These are phyloP conservation scores for Acrobasis consociella DNA, from an alignment of 2,888 invertebrate genomes.

Conservation along the genomic window DNA sequence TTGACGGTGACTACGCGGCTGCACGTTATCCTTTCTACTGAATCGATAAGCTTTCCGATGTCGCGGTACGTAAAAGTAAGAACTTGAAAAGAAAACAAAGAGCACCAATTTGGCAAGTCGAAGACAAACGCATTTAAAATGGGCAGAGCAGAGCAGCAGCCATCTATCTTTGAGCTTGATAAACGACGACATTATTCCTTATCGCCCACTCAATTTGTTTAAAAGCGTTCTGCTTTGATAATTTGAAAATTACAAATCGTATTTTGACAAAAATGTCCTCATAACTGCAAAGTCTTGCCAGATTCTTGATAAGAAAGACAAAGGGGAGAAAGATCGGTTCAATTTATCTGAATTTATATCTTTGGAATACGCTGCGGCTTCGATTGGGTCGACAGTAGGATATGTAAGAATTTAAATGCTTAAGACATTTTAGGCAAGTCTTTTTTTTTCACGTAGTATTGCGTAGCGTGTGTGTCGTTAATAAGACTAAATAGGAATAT, in stretches of 20 bases:
- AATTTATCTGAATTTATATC: constrained; percentile 64
- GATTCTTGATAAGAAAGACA: constrained; percentile 59
- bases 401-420: not conserved
- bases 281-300: constrained; percentile 67
- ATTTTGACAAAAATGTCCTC: constrained; percentile 76
- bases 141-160: constrained; percentile 79
- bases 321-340: constrained; percentile 48
- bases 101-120: constrained; percentile 79
- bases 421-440: too few relatives aligned
- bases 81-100: constrained; percentile 72
- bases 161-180: constrained; percentile 81
- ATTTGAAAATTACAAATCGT: constrained; percentile 82
- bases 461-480: not conserved
- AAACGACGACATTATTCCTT: constrained; percentile 83
- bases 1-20: constrained; percentile 39
- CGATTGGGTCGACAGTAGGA: not conserved
- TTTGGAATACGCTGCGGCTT: constrained; percentile 37
- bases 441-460: not conserved
- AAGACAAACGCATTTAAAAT: constrained; percentile 83
- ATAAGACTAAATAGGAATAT: not conserved
- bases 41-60: constrained; percentile 46
- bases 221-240: constrained; percentile 82
- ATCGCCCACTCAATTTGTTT: constrained; percentile 83
- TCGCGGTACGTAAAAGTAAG: constrained; percentile 55
- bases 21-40: constrained; percentile 37